Percentiles rank a stretch among this genome's conserved stretches.
Evolutionary conservation across 2,113 vertebrate genomes (phyloP).

Genomic region (Dipodomys ordii): DNA sequence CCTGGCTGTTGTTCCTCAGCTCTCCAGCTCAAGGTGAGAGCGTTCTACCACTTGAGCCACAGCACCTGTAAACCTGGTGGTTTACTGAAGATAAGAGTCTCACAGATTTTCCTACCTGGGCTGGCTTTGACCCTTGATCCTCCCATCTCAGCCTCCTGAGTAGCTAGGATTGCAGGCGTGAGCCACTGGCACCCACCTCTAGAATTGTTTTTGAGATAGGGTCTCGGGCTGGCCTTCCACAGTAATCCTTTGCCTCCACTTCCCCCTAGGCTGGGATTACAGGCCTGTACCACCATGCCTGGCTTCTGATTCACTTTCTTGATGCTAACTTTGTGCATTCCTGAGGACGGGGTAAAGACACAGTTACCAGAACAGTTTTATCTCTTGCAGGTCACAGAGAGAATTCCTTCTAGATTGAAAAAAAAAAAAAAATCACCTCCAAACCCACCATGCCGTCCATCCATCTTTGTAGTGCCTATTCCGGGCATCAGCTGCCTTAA

Average conservation of each 20-base stretch:
- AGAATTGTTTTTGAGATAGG: too few relatives aligned
- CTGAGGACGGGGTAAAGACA: neutral
- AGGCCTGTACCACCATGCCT: neutral
- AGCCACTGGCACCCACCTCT: too few relatives aligned
- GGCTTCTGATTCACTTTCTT: neutral
- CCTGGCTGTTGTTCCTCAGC: too few relatives aligned
- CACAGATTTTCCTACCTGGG: too few relatives aligned
- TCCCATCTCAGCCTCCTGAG: too few relatives aligned
- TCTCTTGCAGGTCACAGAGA: slow-evolving; percentile 86
- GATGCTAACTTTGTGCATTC: neutral
- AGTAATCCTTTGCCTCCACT: neutral
- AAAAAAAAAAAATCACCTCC: slow-evolving; percentile 58
- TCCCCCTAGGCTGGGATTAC: neutral
- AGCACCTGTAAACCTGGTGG: too few relatives aligned
- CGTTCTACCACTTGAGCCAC: too few relatives aligned
- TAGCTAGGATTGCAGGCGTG: too few relatives aligned
- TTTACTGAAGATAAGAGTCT: too few relatives aligned
- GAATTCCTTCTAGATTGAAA: slow-evolving; percentile 71
- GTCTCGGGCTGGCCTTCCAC: neutral
- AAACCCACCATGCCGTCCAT: slow-evolving; percentile 67
- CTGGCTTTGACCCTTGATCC: too few relatives aligned
- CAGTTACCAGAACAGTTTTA: slow-evolving; percentile 80
- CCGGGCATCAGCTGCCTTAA: slow-evolving; percentile 79
- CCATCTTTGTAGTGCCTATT: slow-evolving; percentile 59
- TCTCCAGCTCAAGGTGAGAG: too few relatives aligned